Evolutionary conservation across 2,113 vertebrate species (phyloP).

Genomic region (Atlantisia rogersi): DNA sequence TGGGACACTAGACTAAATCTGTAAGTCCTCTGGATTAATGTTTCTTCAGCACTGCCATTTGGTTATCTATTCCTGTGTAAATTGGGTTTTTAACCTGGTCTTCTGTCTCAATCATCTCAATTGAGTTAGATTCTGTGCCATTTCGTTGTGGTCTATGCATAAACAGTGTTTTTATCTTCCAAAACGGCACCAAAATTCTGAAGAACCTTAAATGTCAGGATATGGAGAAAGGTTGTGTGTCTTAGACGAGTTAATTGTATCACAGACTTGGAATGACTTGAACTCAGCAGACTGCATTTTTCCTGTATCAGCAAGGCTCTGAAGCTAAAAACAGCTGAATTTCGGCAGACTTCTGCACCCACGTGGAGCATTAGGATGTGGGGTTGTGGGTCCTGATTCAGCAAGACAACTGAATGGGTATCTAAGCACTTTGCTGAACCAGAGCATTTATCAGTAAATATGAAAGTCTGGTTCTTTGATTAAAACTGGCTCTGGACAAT

Average conservation of each 20-base stretch:
- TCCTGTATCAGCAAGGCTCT: slow-evolving; percentile 6
- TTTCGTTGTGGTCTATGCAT: neutral
- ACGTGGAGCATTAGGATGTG: neutral
- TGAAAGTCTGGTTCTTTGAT: neutral
- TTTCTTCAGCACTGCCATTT: neutral
- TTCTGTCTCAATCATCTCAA: neutral
- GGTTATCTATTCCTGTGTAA: neutral
- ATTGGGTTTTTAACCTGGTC: neutral
- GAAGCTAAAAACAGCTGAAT: neutral
- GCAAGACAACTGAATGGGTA: neutral
- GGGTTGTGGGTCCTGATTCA: neutral
- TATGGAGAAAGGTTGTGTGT: neutral
- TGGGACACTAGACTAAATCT: neutral
- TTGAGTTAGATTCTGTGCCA: neutral
- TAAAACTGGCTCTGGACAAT: neutral
- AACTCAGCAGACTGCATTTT: neutral
- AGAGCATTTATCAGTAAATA: neutral
- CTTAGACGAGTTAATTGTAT: slow-evolving; percentile 6
- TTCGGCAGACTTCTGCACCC: neutral
- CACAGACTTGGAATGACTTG: neutral
- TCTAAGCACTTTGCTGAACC: neutral
- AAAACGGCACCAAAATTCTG: neutral
- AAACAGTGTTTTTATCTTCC: neutral
- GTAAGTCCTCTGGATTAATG: neutral
- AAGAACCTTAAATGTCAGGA: neutral